Base-by-base conservation (phyloP, 1,140 invertebrate genomes). In the Philaenus spumarius region DNA sequence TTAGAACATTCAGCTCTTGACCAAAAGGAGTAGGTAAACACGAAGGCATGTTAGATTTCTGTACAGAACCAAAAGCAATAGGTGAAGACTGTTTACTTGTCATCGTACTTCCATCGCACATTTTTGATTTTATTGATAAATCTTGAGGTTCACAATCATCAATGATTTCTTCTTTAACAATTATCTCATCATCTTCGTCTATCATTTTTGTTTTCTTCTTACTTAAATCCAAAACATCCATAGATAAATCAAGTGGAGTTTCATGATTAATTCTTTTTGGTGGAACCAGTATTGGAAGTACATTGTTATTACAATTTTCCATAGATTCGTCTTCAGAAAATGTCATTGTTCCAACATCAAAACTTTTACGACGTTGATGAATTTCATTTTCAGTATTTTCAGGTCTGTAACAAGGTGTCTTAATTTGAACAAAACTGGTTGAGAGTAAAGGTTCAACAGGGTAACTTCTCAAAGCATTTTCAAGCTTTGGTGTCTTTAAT, bases 181-280 rank as follows among this genome's bases (percentile, higher is more conserved):
- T 46, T 17, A 12, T 26, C 15, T 51, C 51, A n/a, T 69, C 67
- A 58, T 56, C 24, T n/a, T 61, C 43, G 17, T 19, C 53, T 34
- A 52, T 53, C 22, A 53, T 24, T 17, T 58, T 46, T 20, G 34
- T 60, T 66, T 78, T 82, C 70, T 92, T 93, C 63, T 89, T 88
- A 67, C 89, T 91, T 59, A 95, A 79, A 73, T 95, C 92, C n/a
- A 95, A 72, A 2, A 89, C 89, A 72, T 90, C 85, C 74, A 87
- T 87, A 26, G 82, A 83, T 2, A 91, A 73, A 74, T 93, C 89
- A 52, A 93, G 74, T 0, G 88, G 86, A 9, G 78, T 76, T 51
- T 86, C 80, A 43, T 35, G 39, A 30, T 19, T 57, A 55, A 42
- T 15, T 30, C 45, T 65, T 47, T n/a, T 19, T 45, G 37, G 50